These are phyloP conservation scores for Protaetia brevitarsis DNA, from an alignment of 1,140 invertebrate genomes.

Conservation along the genomic window DNA sequence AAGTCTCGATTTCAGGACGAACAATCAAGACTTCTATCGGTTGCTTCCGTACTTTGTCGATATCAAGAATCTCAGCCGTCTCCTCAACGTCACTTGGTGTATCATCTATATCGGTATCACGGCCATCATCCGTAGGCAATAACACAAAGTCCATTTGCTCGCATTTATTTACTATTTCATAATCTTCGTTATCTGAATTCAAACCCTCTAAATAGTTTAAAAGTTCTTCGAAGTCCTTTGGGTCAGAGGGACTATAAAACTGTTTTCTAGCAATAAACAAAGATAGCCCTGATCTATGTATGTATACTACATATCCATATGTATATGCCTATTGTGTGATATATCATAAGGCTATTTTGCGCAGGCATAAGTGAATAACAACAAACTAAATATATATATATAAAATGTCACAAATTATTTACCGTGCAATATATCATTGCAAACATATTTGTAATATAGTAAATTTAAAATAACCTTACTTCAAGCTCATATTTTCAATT, in stretches of 20 bases:
- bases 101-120: neutral
- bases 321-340: too few relatives aligned
- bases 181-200: neutral
- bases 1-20: neutral
- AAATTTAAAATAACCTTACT: too few relatives aligned
- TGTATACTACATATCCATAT: too few relatives aligned
- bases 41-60: neutral
- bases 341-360: too few relatives aligned
- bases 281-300: too few relatives aligned
- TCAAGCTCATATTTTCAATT: too few relatives aligned
- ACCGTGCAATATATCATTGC: too few relatives aligned
- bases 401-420: too few relatives aligned
- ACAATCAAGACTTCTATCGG: neutral
- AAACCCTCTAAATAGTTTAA: constrained; percentile 2
- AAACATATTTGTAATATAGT: too few relatives aligned
- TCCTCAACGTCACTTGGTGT: neutral
- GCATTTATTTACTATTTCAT: neutral
- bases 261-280: neutral
- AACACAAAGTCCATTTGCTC: neutral
- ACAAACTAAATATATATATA: too few relatives aligned
- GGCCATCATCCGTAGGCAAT: neutral
- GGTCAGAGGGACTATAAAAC: neutral
- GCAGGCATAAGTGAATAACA: too few relatives aligned
- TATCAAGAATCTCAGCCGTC: neutral
- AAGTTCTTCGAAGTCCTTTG: neutral